Conservation (phyloP, 2,797 vertebrate species). For the Anolis apletophallus region DNA sequence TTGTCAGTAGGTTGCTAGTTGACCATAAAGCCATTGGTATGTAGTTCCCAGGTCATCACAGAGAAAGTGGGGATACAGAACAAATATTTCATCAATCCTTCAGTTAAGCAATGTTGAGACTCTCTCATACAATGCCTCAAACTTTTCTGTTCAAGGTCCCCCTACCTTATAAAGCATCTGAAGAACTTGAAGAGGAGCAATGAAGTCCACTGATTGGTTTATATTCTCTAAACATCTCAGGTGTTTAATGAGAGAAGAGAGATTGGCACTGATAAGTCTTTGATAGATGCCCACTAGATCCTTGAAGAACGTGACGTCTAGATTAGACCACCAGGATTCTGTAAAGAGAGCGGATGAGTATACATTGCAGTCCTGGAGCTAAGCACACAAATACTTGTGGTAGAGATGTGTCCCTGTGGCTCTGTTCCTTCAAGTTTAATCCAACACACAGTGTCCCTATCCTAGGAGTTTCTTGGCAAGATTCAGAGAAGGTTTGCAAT, state of each 20-base stretch:
- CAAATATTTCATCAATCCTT: not conserved
- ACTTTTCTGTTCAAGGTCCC: not conserved
- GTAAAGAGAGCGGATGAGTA: slow-evolving; percentile 34
- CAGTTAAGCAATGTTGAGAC: not conserved
- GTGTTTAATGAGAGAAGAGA: accelerated
- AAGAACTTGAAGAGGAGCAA: slow-evolving; percentile 34
- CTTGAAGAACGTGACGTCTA: slow-evolving; percentile 67
- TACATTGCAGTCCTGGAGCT: not conserved
- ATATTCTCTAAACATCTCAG: accelerated
- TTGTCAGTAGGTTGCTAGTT: not conserved
- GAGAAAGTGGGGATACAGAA: not conserved
- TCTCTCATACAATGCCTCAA: not conserved
- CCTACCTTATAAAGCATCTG: slow-evolving; percentile 73
- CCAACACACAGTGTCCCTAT: no score
- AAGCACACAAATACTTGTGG: no score
- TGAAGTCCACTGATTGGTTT: accelerated
- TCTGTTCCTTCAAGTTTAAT: no score
- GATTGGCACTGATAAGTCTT: not conserved
- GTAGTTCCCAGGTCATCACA: not conserved
- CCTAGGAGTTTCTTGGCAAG: no score
- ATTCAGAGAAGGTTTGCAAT: no score
- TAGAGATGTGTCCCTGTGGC: not conserved
- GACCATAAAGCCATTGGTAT: not conserved
- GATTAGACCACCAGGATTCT: slow-evolving; percentile 76
- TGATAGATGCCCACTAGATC: slow-evolving; percentile 66